Conservation (phyloP, 2,113 vertebrate species). For the Zosterops hypoxanthus region DNA sequence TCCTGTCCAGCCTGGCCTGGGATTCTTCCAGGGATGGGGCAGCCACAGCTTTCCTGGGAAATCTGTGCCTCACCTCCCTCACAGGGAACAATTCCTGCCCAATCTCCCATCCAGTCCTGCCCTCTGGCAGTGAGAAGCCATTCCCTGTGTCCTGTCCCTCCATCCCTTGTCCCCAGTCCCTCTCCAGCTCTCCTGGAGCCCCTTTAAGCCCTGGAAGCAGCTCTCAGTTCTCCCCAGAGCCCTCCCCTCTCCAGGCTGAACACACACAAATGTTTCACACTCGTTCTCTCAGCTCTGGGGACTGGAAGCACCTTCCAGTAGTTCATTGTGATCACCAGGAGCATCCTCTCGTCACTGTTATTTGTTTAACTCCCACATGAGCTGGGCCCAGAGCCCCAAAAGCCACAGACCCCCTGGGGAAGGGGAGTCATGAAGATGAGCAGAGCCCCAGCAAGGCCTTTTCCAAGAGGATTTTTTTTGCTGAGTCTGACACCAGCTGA, state of each 20-base stretch:
- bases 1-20: rapidly evolving
- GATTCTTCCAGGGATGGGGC: not conserved
- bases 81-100: rapidly evolving
- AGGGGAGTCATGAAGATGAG: not conserved
- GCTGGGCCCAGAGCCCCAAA: not conserved
- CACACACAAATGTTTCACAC: rapidly evolving
- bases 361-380: not conserved
- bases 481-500: not conserved
- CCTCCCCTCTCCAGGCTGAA: not conserved
- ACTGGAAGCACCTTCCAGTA: not conserved
- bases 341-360: not conserved
- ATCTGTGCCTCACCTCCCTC: not conserved
- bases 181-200: not conserved
- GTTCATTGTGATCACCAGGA: not conserved
- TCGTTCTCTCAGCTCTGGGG: not conserved
- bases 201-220: rapidly evolving
- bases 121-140: not conserved
- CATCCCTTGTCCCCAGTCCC: rapidly evolving
- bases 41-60: not conserved
- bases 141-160: not conserved
- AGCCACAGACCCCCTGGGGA: not conserved
- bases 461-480: not conserved
- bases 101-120: not conserved
- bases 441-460: not conserved
- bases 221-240: rapidly evolving